Conservation (phyloP, 1,140 invertebrate genomes). For the Piezodorus guildinii region DNA sequence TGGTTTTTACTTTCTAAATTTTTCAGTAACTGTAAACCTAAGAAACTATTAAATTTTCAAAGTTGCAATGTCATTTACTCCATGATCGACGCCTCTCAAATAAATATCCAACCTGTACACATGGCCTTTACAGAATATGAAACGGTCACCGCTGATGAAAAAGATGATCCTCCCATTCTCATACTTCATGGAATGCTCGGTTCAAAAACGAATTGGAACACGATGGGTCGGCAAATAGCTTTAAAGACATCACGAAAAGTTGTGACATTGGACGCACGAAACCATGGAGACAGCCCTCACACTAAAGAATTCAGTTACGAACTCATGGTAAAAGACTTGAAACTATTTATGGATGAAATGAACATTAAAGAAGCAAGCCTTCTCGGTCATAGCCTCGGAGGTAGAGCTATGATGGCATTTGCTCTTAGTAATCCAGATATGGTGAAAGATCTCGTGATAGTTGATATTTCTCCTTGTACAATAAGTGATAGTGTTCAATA, state of each 20-base stretch:
- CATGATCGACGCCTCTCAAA: not conserved
- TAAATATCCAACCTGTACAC: not conserved
- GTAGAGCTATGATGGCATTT: slow-evolving; percentile 65
- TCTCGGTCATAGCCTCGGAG: slow-evolving; percentile 89
- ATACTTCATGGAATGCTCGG: slow-evolving; percentile 80
- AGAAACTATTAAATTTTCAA: not conserved
- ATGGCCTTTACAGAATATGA: slow-evolving; percentile 34
- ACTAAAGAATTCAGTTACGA: slow-evolving; percentile 52
- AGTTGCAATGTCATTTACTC: not conserved
- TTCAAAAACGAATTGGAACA: slow-evolving; percentile 73
- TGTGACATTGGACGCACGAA: slow-evolving; percentile 69
- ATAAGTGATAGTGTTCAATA: slow-evolving; percentile 48
- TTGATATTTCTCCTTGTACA: slow-evolving; percentile 69
- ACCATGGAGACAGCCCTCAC: slow-evolving; percentile 85
- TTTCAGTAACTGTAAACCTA: not conserved
- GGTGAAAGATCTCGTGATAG: slow-evolving; percentile 66
- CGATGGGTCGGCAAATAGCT: slow-evolving; percentile 58
- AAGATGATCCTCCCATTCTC: slow-evolving; percentile 46
- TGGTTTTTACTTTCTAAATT: not conserved
- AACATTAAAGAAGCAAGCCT: slow-evolving; percentile 48
- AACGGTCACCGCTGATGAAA: slow-evolving; percentile 4
- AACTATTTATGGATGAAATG: slow-evolving; percentile 48
- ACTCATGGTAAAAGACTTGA: slow-evolving; percentile 59
- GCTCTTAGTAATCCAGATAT: slow-evolving; percentile 55
- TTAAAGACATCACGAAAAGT: slow-evolving; percentile 51